Percentiles rank a stretch among this genome's conserved stretches.
Evolutionary conservation across 2,113 vertebrate species (phyloP).

Genomic region (Perca schrenkii): DNA sequence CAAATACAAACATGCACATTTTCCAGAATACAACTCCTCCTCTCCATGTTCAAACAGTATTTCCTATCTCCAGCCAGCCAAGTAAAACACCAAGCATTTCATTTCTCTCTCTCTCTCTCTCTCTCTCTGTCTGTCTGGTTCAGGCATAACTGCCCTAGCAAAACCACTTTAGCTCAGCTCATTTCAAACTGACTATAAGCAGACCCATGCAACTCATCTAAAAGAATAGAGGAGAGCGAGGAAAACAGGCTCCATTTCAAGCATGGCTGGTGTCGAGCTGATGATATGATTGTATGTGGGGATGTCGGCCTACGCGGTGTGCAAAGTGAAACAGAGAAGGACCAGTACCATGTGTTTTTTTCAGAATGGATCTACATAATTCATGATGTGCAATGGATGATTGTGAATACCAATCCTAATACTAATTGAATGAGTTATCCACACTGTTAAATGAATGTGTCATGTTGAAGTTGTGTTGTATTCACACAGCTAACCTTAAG

Average conservation of each 20-base stretch:
- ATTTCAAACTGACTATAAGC: constrained; percentile 63
- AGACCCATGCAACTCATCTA: constrained; percentile 58
- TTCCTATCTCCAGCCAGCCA: constrained; percentile 46
- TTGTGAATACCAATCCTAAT: constrained; percentile 38
- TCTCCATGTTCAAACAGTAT: constrained; percentile 42
- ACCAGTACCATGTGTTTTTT: neutral
- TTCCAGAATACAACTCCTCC: constrained; percentile 43
- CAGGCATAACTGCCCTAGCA: constrained; percentile 42
- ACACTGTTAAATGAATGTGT: constrained; percentile 15
- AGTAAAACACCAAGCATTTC: constrained; percentile 50
- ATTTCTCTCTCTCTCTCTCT: constrained; percentile 19
- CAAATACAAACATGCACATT: neutral
- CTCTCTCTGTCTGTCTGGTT: constrained; percentile 26
- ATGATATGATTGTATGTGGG: constrained; percentile 60
- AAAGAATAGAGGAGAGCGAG: constrained; percentile 56
- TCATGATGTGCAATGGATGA: constrained; percentile 21
- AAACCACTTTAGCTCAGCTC: constrained; percentile 64
- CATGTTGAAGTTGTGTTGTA: neutral
- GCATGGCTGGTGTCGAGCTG: constrained; percentile 53
- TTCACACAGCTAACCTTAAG: constrained; percentile 6
- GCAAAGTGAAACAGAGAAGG: constrained; percentile 33
- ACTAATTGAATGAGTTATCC: constrained; percentile 45
- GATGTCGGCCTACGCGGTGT: constrained; percentile 45
- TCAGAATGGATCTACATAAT: constrained; percentile 42
- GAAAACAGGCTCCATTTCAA: constrained; percentile 70